Conservation (phyloP, 2,888 invertebrate genomes). For the Acleris emargana region DNA sequence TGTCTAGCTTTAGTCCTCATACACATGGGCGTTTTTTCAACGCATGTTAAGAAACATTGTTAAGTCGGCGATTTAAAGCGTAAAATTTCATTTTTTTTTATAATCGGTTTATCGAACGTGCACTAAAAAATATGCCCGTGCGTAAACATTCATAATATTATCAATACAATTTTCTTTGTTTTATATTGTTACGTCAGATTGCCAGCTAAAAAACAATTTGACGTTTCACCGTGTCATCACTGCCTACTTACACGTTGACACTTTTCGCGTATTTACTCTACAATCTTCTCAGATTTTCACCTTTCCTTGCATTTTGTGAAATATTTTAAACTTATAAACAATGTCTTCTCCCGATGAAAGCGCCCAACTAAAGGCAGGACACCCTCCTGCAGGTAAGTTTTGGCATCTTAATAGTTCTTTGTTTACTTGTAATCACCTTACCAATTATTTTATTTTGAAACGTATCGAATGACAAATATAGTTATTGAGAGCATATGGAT, state of each 20-base stretch:
- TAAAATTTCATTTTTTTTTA: no score
- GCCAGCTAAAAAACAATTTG: slow-evolving; percentile 38
- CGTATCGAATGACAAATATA: slow-evolving; percentile 9
- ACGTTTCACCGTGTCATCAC: slow-evolving; percentile 46
- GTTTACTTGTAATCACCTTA: slow-evolving; percentile 46
- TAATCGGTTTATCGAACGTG: no score
- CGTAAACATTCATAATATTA: no score
- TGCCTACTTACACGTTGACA: slow-evolving; percentile 66
- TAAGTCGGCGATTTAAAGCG: no score
- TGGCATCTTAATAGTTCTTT: slow-evolving; percentile 44
- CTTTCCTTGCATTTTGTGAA: slow-evolving; percentile 39
- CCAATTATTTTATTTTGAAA: slow-evolving; percentile 40
- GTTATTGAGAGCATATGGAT: slow-evolving; percentile 13
- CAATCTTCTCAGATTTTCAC: slow-evolving; percentile 52
- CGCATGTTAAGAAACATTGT: no score
- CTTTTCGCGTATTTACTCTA: slow-evolving; percentile 49
- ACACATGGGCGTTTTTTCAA: no score
- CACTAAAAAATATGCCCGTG: no score
- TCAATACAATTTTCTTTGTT: no score
- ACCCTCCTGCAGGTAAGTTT: slow-evolving; percentile 93
- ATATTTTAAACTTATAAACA: slow-evolving; percentile 40
- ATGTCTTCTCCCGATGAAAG: slow-evolving; percentile 84
- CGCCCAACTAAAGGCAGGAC: slow-evolving; percentile 91
- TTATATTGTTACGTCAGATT: neutral
- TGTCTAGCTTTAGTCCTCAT: no score